Evolutionary conservation across 2,888 invertebrate species (phyloP), one percentile per base, ranked within the genome.

Genomic region (Drosophila villosipedis): DNA sequence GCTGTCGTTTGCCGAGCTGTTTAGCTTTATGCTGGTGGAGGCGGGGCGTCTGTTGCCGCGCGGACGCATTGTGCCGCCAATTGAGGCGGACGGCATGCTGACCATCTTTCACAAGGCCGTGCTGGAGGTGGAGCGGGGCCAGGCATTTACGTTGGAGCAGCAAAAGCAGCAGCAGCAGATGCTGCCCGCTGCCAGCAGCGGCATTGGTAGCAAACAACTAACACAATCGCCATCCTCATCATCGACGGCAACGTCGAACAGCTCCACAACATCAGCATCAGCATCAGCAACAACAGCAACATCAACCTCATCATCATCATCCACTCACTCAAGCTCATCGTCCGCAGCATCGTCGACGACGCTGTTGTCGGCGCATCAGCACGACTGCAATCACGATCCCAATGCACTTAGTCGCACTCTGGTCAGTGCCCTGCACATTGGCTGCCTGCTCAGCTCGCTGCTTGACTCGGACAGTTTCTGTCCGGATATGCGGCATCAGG

Each of bases 11-110:
- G 97, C 98, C 4, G 99, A 99, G 94, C 95, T 99, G 39, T 98
- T 98, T 93, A 96, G 96, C 70, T 98, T 98, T 93, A 98, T 99
- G 97, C 96, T 98, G 93, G 96, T 97, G 35, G 98, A 98, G 93
- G 95, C 97, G 62, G 96, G 96, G 35, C 94, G 96, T 55, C 96
- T 96, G 73, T 94, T 95, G 70, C 94, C 95, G 19, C 94, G 96
- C 85, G 96, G 96, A 54, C 95, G 96, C 66, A 95, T 96, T 75
- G 96, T 97, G 71, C 98, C 96, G 52, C 96, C 97, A 0, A 96
- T 98, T 31, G 95, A 96, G 61, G 96, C 97, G 90, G 94, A 95
- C 65, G 98, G 98, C 93, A 95, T 98, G 84, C 95, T 97, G 84
- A 95, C 96, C 82, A 97, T 98, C 62, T 97, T 98, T 92, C 94